Base-by-base conservation (phyloP, 2,888 invertebrate species). In the Amphipyra berbera region DNA sequence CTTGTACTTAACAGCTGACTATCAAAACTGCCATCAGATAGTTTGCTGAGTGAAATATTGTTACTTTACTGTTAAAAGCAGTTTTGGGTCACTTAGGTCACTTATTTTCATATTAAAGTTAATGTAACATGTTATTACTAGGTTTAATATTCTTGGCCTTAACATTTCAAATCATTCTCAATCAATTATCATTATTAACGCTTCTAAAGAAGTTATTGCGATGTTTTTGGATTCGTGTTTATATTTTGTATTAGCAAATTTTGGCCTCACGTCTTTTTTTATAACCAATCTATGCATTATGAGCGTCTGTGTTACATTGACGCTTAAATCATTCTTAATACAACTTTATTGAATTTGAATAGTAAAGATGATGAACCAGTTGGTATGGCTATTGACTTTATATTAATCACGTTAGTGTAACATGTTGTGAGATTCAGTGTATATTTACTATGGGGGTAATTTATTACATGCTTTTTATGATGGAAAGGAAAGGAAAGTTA, bases 1-100 rank as follows among this genome's bases (percentile, higher is more conserved):
- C 65, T 66, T 37, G 55, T 64, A 33, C 49, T 61, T 62, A 71
- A 73, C 68, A 78, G 78, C 73, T 78, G 78, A 73, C 56, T 71
- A 65, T 65, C 54, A 64, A 59, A 59, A 68, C 44, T 63, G 61
- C 61, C 33, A 63, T 40, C 57, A 52, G 55, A 66, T 53, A 60
- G 63, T 71, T 68, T 64, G 21, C 33, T 52, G 46, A 54, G 48
- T 69, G 44, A 50, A 59, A 62, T 59, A 54, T 64, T 62, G 58
- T 54, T 60, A 65, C 45, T 44, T 52, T 53, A 54, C 14, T 53
- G 14, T 15, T 52, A 8, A n/a, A n/a, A 53, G 15, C 10, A 45
- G 21, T 63, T 50, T 57, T 38, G 6, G 21, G 12, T 49, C 10
- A 57, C 37, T 48, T 21, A 6, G 1, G 30, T 46, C 10, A 2